These are phyloP conservation scores for Cherax destructor DNA, from an alignment of 1,140 invertebrate genomes.

Conservation along the genomic window DNA sequence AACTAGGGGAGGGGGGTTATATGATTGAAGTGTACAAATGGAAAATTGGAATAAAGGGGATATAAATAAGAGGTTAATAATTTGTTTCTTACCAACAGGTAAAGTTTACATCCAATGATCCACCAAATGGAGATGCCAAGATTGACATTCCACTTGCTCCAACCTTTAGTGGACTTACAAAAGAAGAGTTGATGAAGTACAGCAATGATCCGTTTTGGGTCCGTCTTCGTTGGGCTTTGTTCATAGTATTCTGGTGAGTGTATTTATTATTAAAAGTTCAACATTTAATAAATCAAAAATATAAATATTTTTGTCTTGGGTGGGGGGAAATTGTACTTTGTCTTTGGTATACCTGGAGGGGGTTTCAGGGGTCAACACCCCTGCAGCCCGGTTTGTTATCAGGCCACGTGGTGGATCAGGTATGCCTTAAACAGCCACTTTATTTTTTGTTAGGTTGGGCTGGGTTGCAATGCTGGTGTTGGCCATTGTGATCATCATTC, in stretches of 20 bases:
- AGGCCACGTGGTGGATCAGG: not conserved
- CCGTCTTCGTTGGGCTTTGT: slow-evolving; percentile 87
- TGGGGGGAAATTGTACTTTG: too few relatives aligned
- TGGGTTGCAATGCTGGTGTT: slow-evolving; percentile 91
- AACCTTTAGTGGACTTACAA: slow-evolving; percentile 86
- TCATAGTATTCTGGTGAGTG: slow-evolving; percentile 88
- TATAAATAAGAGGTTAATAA: too few relatives aligned
- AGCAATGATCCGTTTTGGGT: slow-evolving; percentile 96
- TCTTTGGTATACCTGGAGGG: too few relatives aligned
- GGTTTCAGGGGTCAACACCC: too few relatives aligned
- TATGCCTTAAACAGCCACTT: not conserved
- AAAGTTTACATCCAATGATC: slow-evolving; percentile 44
- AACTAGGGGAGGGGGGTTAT: too few relatives aligned
- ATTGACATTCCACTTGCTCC: slow-evolving; percentile 33
- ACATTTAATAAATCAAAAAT: too few relatives aligned
- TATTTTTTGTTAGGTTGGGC: slow-evolving; percentile 27
- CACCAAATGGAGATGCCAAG: slow-evolving; percentile 60
- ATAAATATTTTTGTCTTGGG: too few relatives aligned
- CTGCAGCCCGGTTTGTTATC: not conserved
- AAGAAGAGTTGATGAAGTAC: slow-evolving; percentile 91
- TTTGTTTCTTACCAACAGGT: slow-evolving; percentile 27
- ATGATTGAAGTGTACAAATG: too few relatives aligned
- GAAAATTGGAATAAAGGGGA: too few relatives aligned
- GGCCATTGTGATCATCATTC: slow-evolving; percentile 88
- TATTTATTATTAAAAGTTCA: too few relatives aligned